Evolutionary conservation across 2,888 invertebrate genomes (phyloP).

Genomic region (Drosophila greeni): DNA sequence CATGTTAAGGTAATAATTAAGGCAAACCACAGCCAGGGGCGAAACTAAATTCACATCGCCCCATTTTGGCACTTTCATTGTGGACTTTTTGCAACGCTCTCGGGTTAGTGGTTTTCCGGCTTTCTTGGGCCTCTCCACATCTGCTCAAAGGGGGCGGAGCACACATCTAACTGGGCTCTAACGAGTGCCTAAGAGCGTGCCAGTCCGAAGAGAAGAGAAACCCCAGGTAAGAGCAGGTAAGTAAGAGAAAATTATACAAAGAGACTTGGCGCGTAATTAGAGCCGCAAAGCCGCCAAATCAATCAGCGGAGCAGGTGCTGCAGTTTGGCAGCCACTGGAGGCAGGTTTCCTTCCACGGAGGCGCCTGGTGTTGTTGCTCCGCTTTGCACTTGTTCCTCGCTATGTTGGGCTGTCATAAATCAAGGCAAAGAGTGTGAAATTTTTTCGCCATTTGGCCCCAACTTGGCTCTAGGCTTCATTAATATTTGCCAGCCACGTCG

Average conservation of each 20-base stretch:
- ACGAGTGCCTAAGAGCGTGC: constrained; percentile 30
- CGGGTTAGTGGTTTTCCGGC: constrained; percentile 19
- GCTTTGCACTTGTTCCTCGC: constrained; percentile 22
- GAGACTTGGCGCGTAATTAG: constrained; percentile 27
- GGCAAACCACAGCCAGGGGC: constrained; percentile 2
- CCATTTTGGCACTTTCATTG: constrained; percentile 61
- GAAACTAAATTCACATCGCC: constrained; percentile 38
- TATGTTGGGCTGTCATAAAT: constrained; percentile 59
- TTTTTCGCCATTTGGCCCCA: constrained; percentile 55
- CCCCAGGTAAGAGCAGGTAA: constrained; percentile 14
- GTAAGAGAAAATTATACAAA: constrained; percentile 3
- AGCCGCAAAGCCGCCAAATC: constrained; percentile 43
- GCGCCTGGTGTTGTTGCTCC: constrained; percentile 3
- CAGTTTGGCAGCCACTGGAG: constrained; percentile 58
- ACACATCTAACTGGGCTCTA: constrained; percentile 34
- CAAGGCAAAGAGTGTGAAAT: constrained; percentile 69
- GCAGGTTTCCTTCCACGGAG: constrained; percentile 61
- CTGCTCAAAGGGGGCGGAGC: constrained; percentile 57
- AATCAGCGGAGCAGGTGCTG: constrained; percentile 65
- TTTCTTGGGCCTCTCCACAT: constrained; percentile 21
- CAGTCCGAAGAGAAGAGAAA: constrained; percentile 15
- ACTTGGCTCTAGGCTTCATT: constrained; percentile 41
- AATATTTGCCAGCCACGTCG: constrained; percentile 41
- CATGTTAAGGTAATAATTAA: constrained; percentile 45
- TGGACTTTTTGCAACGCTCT: constrained; percentile 15